Conservation (phyloP, 2,888 invertebrate genomes). For the Stenchaetothrips biformis region DNA sequence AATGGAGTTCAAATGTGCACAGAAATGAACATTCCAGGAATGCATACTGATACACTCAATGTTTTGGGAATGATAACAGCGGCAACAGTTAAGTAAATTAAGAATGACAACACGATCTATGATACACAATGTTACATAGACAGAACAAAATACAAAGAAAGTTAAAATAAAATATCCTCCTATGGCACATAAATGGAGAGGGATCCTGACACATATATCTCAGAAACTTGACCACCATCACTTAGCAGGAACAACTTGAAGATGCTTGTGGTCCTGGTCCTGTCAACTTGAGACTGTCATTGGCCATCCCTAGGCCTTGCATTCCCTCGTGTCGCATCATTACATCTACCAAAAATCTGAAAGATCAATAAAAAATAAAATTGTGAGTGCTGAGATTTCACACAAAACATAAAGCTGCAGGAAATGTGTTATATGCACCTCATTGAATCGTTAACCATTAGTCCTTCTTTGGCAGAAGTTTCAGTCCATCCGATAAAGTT, state of each 20-base stretch:
- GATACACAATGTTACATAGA: neutral
- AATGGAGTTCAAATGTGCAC: neutral
- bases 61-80: neutral
- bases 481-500: slow-evolving; percentile 56
- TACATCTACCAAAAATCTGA: slow-evolving; percentile 45
- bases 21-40: no score
- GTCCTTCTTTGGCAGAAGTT: slow-evolving; percentile 55
- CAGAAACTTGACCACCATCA: neutral
- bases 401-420: slow-evolving; percentile 26
- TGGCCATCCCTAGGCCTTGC: slow-evolving; percentile 33
- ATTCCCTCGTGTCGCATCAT: slow-evolving; percentile 44
- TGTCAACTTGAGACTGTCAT: slow-evolving; percentile 35
- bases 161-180: slow-evolving; percentile 18
- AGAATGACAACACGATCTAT: neutral
- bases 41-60: neutral
- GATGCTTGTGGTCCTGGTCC: slow-evolving; percentile 32
- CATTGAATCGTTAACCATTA: slow-evolving; percentile 55
- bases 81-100: neutral
- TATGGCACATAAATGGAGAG: neutral
- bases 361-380: slow-evolving; percentile 32
- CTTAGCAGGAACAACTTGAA: slow-evolving; percentile 34
- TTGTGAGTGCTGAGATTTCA: neutral
- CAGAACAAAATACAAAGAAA: neutral
- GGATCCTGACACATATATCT: neutral
- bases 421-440: slow-evolving; percentile 43